Conservation (phyloP, 2,888 invertebrate genomes). For the Acheta domesticus region DNA sequence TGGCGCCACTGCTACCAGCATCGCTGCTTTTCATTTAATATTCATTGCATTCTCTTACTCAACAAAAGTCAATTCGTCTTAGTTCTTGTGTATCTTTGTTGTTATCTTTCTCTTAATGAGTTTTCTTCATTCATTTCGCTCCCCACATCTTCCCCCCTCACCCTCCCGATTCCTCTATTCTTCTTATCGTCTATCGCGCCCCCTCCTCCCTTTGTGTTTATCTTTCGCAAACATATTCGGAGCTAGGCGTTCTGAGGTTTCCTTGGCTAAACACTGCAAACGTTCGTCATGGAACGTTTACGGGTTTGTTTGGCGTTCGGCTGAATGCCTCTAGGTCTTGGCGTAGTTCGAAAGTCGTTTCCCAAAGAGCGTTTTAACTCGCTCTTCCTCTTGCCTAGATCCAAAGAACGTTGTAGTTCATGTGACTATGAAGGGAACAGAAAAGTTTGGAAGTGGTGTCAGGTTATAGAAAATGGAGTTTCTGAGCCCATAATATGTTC, state of each 20-base stretch:
- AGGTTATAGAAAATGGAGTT: too few relatives aligned
- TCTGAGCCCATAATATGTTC: too few relatives aligned
- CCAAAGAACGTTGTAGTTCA: too few relatives aligned
- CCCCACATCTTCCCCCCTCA: background rate
- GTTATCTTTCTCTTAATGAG: constrained; percentile 11
- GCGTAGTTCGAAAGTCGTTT: too few relatives aligned
- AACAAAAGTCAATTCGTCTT: background rate
- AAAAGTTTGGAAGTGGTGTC: too few relatives aligned
- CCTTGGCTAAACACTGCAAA: background rate
- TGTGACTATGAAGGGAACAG: too few relatives aligned
- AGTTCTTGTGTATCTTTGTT: constrained; percentile 9
- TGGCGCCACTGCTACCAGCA: background rate
- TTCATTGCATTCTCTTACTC: constrained; percentile 18
- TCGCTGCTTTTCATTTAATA: constrained; percentile 8
- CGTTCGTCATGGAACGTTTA: background rate
- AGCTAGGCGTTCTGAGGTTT: background rate
- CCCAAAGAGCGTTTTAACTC: too few relatives aligned
- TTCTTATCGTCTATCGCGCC: background rate
- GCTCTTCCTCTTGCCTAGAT: too few relatives aligned
- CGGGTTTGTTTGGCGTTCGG: too few relatives aligned
- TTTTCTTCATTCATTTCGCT: background rate
- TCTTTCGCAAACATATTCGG: background rate
- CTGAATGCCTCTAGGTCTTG: too few relatives aligned
- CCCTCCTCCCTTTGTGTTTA: background rate
- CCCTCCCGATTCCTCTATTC: background rate